These are phyloP conservation scores for Fratercula arctica DNA, from an alignment of 2,797 vertebrate genomes.

Conservation along the genomic window DNA sequence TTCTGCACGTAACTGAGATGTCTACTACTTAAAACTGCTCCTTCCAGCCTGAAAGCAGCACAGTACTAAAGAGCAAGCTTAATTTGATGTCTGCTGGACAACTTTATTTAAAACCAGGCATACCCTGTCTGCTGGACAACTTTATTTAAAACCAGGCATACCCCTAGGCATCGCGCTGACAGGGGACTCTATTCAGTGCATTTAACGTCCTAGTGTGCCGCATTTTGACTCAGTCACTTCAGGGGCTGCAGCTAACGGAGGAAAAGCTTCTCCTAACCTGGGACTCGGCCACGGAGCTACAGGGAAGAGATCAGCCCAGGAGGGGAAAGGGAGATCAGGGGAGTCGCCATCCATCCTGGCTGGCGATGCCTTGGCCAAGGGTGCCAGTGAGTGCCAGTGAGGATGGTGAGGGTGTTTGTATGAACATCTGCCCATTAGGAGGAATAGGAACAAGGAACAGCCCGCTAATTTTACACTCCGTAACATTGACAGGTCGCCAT, in stretches of 20 bases:
- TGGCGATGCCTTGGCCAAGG: neutral
- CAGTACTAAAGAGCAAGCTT: neutral
- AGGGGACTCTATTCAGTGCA: neutral
- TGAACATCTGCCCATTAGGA: neutral
- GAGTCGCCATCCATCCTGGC: too few relatives aligned
- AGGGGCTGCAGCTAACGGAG: accelerated
- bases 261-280: neutral
- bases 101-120: neutral
- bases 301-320: neutral
- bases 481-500: neutral
- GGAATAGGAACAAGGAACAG: neutral
- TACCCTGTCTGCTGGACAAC: neutral
- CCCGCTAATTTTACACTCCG: neutral
- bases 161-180: neutral
- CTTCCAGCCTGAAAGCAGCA: neutral
- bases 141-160: neutral
- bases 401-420: neutral
- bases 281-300: neutral
- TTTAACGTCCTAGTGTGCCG: neutral
- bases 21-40: neutral
- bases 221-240: neutral
- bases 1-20: neutral
- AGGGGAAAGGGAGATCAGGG: neutral
- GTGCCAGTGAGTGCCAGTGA: neutral
- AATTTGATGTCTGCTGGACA: neutral